phyloP scores from a whole-genome alignment of 2,113 vertebrate species.

The Antechinus flavipes region DNA sequence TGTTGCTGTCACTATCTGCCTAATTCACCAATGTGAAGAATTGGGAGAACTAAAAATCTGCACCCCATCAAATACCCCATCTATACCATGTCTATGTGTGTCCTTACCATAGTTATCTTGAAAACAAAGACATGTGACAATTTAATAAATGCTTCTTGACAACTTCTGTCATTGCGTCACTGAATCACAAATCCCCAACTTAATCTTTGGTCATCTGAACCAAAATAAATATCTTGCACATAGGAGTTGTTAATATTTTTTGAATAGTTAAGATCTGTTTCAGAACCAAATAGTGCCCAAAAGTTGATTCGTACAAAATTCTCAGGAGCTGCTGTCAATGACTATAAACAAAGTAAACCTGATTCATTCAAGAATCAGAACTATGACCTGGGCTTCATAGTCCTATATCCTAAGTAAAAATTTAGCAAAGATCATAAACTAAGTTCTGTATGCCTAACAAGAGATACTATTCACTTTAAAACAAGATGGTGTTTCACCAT shows the following conservation, averaged over 20 bases:
- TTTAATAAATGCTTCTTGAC: neutral
- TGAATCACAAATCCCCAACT: neutral
- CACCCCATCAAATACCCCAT: neutral
- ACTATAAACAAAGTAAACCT: neutral
- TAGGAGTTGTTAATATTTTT: neutral
- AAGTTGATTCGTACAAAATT: neutral
- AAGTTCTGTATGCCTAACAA: neutral
- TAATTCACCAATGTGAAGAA: neutral
- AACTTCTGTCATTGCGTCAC: neutral
- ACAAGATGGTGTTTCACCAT: slow-evolving; percentile 4
- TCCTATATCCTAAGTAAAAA: neutral
- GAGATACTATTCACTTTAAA: neutral
- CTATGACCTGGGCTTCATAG: neutral
- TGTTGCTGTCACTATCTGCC: neutral
- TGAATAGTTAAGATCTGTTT: neutral
- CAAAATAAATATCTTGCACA: neutral
- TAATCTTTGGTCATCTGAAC: neutral
- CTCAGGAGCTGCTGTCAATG: neutral
- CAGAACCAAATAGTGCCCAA: neutral
- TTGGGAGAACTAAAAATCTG: neutral
- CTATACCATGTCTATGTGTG: neutral
- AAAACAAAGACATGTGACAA: neutral
- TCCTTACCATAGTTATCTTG: neutral
- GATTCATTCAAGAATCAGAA: neutral
- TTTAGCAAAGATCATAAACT: neutral